Conservation (phyloP, 2,888 invertebrate species). For the Drosophila flavopinicola region DNA sequence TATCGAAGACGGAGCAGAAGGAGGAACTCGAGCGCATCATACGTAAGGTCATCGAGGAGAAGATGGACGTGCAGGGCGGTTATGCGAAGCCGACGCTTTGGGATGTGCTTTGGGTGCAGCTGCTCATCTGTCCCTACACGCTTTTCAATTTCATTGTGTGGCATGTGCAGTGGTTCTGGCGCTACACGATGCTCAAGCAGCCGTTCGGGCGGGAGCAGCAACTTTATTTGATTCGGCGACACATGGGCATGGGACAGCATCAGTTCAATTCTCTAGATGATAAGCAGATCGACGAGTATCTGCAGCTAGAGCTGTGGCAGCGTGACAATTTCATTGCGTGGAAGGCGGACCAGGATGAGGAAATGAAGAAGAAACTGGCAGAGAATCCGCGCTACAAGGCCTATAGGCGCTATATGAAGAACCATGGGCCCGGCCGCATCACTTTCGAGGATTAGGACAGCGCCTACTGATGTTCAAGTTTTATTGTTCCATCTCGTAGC, state of each 20-base stretch:
- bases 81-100: constrained; percentile 92
- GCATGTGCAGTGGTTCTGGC: constrained; percentile 93
- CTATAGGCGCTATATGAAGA: constrained; percentile 95
- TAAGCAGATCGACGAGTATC: constrained; percentile 89
- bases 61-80: constrained; percentile 97
- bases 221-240: constrained; percentile 91
- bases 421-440: constrained; percentile 94
- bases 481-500: constrained; percentile 70
- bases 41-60: constrained; percentile 93
- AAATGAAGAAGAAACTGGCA: constrained; percentile 92
- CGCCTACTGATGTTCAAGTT: constrained; percentile 72
- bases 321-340: constrained; percentile 91
- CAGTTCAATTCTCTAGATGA: constrained; percentile 91
- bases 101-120: constrained; percentile 93
- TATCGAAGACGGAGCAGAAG: constrained; percentile 87
- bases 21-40: constrained; percentile 93
- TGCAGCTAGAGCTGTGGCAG: constrained; percentile 92
- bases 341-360: constrained; percentile 93
- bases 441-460: constrained; percentile 91
- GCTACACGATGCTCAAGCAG: constrained; percentile 89
- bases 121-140: constrained; percentile 91
- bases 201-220: constrained; percentile 94
- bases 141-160: constrained; percentile 89
- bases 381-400: constrained; percentile 95
- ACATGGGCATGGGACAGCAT: constrained; percentile 89